Base-by-base conservation (phyloP, 2,888 invertebrate genomes). In the Entomobrya proxima region DNA sequence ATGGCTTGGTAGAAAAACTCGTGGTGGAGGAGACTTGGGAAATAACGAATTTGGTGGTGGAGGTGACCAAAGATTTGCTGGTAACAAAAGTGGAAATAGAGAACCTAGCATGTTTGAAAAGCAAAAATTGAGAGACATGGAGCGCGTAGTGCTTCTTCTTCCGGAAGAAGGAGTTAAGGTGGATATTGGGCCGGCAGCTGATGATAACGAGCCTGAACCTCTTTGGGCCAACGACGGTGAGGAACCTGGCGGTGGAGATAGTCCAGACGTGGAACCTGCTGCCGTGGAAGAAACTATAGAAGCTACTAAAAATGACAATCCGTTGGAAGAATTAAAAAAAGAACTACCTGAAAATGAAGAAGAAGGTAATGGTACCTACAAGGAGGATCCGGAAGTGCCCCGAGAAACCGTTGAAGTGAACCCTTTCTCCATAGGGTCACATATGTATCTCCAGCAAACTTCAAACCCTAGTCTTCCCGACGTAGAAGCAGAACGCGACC, bases 351-450 rank as follows among this genome's bases (percentile, higher is more conserved):
- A 44, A 11, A 32, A 75, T 0, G 11, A 13, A 27, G 13, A 11
- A 32, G 74, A 9, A n/a, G n/a, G n/a, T n/a, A 7, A 30, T 9
- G 50, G 30, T 5, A 11, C n/a, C 13, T n/a, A 7, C 18, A 9
- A 74, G 9, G 30, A 15, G 3, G 24, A 75, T 58, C 84, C 83
- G 21, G 55, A 76, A 44, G 76, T 84, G 15, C 88, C 88, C 2
- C 4, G 81, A 4, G 50, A 75, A 11, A 85, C 79, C 1, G 37
- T 86, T 18, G 61, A 72, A 72, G 40, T 83, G 9, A 86, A 79
- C 55, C 75, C 79, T 13, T 27, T 89, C 2, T 69, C 86, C 15
- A 52, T 64, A 3, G 85, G 50, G 2, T 79, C 87, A 15, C 32
- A 81, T 18, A 40, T 52, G 27, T 15, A 37, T 5, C n/a, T 50